Conservation (phyloP, 2,888 invertebrate species). For the Erebia epiphron region DNA sequence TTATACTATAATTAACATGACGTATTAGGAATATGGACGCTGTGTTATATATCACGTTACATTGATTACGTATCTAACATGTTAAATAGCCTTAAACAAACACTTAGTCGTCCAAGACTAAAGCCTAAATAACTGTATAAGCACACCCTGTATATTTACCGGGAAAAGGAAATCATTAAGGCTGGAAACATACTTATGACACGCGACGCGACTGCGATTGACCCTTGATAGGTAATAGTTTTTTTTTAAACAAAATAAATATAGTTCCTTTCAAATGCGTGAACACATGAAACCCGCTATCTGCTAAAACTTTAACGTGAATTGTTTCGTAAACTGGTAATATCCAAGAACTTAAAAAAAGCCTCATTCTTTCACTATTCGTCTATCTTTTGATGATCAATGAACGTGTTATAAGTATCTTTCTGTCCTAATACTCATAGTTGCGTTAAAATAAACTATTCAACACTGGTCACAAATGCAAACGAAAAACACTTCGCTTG, state of each 20-base stretch:
- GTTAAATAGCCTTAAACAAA: neutral
- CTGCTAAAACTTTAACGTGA: too few species aligned
- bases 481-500: neutral
- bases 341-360: too few species aligned
- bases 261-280: too few species aligned
- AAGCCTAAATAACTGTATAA: neutral
- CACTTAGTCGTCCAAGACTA: too few species aligned
- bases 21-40: neutral
- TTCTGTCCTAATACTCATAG: neutral
- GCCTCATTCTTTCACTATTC: too few species aligned
- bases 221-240: too few species aligned
- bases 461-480: neutral
- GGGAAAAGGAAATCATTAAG: neutral
- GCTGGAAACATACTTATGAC: neutral
- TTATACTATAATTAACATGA: neutral
- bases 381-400: too few species aligned
- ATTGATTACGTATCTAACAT: neutral
- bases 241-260: too few species aligned
- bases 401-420: neutral
- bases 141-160: slow-evolving; percentile 11
- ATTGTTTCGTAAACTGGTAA: too few species aligned
- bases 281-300: too few species aligned
- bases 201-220: neutral
- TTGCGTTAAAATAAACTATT: neutral
- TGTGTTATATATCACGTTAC: neutral